A percentile compares a stretch with the other conserved stretches of the same genome.
These are phyloP conservation scores for Babylonia areolata DNA, from an alignment of 1,140 invertebrate species.

Conservation along the genomic window DNA sequence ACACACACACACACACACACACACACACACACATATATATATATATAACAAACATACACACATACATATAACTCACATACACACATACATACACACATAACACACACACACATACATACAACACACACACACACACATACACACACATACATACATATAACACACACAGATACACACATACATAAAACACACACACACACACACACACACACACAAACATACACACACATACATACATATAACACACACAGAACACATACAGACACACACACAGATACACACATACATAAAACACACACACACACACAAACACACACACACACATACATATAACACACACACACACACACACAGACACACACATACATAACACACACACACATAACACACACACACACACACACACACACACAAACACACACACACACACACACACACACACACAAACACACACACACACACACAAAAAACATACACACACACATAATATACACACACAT, in stretches of 20 bases:
- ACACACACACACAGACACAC: constrained; percentile 5
- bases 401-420: too few relatives aligned
- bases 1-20: constrained; percentile 1
- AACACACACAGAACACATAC: neutral
- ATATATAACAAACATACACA: neutral
- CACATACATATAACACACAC: neutral
- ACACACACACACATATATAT: neutral
- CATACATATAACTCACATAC: neutral
- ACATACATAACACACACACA: neutral
- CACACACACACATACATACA: neutral
- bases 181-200: too few relatives aligned
- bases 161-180: too few relatives aligned
- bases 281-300: neutral
- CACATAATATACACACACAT: too few relatives aligned
- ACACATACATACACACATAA: too few relatives aligned
- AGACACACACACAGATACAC: neutral
- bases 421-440: too few relatives aligned
- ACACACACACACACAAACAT: neutral
- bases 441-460: too few relatives aligned
- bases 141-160: neutral
- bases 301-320: too few relatives aligned
- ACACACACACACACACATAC: neutral
- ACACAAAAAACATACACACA: too few relatives aligned
- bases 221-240: neutral
- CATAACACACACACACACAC: too few relatives aligned